Evolutionary conservation across 2,888 invertebrate genomes (phyloP), one percentile per base, ranked within the genome.

Genomic region (Psococerastis gibbosa): DNA sequence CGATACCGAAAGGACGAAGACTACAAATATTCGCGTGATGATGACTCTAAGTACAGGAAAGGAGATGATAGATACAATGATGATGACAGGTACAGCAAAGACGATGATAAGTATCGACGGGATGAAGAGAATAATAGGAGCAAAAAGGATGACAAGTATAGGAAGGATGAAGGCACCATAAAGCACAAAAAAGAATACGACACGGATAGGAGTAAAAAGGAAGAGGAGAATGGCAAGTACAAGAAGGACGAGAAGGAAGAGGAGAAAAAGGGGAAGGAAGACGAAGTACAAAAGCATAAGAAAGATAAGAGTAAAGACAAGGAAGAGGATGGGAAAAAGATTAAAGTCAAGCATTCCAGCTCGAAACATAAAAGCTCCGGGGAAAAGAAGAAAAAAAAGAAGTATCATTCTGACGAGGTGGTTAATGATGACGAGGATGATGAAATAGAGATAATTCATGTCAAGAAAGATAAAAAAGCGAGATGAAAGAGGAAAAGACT

Each of bases 31-130:
- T 9, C 6, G 11, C 6, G 11, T 6, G 27, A 27, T 11, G 27
- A 38, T 38, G 38, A 38, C 38, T 16, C 13, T 5, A 38, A 38
- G 17, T 38, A 18, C 20, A 38, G 11, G 6, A 33, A 33, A 9
- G 33, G 17, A 9, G 33, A 33, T 17, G 33, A 33, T 16, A 33
- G 33, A 33, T 3, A 33, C 17, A 33, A 33, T 16, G 17, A 33
- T 6, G 33, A 38, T 20, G 38, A 38, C 4, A 38, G 22, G 38
- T 22, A 38, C 20, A 38, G 22, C 5, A 38, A 38, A 38, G 38
- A 38, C 15, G 38, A 38, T 38, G 38, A 38, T 20, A 38, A 38
- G 20, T 38, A 17, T 20, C 15, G 38, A 11, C n/a, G 22, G 5
- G 38, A 38, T 16, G 22, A 18, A 20, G 17, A 38, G 9, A 38